phyloP scores from a whole-genome alignment of 1,140 invertebrate genomes.

The Drosophila murphyi region DNA sequence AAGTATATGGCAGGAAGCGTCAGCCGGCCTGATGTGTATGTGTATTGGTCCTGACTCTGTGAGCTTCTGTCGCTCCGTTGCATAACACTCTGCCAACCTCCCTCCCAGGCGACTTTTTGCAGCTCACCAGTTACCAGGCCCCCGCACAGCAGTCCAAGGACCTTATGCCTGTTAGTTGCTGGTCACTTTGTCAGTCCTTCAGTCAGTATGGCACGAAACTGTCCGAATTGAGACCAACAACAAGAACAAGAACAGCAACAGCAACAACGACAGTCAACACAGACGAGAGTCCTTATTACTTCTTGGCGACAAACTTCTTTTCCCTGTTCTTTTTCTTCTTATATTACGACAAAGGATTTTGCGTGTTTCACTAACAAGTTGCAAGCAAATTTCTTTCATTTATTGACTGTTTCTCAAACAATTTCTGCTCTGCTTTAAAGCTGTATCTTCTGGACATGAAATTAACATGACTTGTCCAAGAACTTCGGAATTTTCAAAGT shows the following conservation, averaged over 20 bases:
- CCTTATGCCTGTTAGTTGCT: slow-evolving; percentile 30
- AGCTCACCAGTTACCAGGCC: not conserved
- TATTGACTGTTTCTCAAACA: slow-evolving; percentile 28
- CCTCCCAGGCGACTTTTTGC: slow-evolving; percentile 18
- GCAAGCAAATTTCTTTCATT: slow-evolving; percentile 63
- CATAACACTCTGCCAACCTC: slow-evolving; percentile 26
- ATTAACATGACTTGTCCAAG: not conserved
- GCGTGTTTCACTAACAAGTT: slow-evolving; percentile 69
- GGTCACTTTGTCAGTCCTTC: slow-evolving; percentile 50
- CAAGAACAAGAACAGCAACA: not conserved
- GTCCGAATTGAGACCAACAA: slow-evolving; percentile 2
- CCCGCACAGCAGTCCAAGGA: slow-evolving; percentile 2
- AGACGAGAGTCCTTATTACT: slow-evolving; percentile 72
- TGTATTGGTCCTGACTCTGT: slow-evolving; percentile 5
- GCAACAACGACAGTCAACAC: slow-evolving; percentile 4
- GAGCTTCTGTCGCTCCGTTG: slow-evolving; percentile 25
- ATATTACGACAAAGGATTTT: slow-evolving; percentile 59
- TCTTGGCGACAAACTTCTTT: slow-evolving; percentile 75
- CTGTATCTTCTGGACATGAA: not conserved
- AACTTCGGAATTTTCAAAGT: not conserved
- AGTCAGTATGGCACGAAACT: slow-evolving; percentile 21
- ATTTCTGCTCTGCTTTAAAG: not conserved
- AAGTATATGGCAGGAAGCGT: slow-evolving; percentile 81
- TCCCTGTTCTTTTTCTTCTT: slow-evolving; percentile 42
- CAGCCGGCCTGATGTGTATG: slow-evolving; percentile 56